These are phyloP conservation scores for Agriopis marginaria DNA, from an alignment of 2,888 invertebrate species.

Conservation along the genomic window DNA sequence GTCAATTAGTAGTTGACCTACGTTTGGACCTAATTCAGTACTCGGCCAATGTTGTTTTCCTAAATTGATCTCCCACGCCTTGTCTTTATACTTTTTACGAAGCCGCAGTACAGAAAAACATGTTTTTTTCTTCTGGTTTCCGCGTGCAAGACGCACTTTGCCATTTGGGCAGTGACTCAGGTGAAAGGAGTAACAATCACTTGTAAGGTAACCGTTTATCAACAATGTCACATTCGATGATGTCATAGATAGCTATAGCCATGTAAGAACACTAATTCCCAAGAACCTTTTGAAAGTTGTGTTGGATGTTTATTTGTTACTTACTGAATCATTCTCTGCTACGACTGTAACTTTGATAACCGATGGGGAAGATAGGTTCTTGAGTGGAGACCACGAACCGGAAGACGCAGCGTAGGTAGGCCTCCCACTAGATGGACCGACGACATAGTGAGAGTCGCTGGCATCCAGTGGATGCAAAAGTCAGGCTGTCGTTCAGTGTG, in stretches of 20 bases:
- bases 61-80: constrained; percentile 44
- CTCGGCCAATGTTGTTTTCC: constrained; percentile 39
- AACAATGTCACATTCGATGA: not conserved
- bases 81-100: constrained; percentile 13
- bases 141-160: not conserved
- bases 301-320: not conserved
- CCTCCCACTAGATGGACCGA: too few relatives aligned
- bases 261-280: not conserved
- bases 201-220: not conserved
- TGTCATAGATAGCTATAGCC: not conserved
- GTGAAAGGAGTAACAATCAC: not conserved
- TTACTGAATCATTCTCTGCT: not conserved
- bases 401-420: too few relatives aligned
- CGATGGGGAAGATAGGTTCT: too few relatives aligned
- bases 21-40: constrained; percentile 41
- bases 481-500: too few relatives aligned
- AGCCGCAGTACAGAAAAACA: not conserved
- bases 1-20: constrained; percentile 48
- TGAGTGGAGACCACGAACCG: too few relatives aligned
- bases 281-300: not conserved
- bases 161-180: too few relatives aligned
- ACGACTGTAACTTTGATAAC: not conserved
- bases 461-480: too few relatives aligned
- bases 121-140: not conserved
- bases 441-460: too few relatives aligned